Evolutionary conservation across 2,113 vertebrate genomes (phyloP).

Genomic region (Diphyllodes magnificus): DNA sequence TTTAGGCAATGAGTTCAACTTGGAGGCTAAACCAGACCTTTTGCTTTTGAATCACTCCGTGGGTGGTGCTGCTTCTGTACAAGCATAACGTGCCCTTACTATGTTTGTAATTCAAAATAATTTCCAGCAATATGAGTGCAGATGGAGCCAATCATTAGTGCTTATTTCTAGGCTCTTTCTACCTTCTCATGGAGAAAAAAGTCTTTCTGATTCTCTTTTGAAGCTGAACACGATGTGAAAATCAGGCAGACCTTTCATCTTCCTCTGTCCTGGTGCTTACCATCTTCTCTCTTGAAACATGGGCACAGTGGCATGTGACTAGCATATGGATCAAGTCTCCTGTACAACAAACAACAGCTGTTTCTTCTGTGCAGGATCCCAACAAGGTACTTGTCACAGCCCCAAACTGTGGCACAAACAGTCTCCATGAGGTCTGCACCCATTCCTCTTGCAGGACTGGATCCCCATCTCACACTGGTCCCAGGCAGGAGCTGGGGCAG

Average conservation of each 20-base stretch:
- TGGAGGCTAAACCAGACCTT: background rate
- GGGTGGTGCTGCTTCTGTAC: background rate
- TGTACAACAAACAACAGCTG: fast-evolving
- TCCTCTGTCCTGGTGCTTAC: background rate
- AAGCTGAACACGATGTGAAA: background rate
- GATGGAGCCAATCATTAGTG: background rate
- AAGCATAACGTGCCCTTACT: background rate
- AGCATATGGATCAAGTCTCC: background rate
- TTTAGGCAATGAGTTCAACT: background rate
- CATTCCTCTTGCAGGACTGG: background rate
- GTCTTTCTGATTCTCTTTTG: background rate
- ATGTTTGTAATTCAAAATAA: background rate
- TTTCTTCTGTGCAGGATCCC: background rate
- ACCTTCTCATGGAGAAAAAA: background rate
- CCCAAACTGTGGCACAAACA: background rate
- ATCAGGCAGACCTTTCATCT: background rate
- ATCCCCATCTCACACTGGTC: background rate
- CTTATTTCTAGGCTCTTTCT: background rate
- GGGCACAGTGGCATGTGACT: background rate
- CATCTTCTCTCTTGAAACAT: background rate
- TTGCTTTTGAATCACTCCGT: background rate
- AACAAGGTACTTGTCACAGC: background rate
- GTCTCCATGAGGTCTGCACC: background rate
- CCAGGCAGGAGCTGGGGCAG: background rate
- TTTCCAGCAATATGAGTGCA: background rate